A percentile compares a stretch with the other conserved stretches of the same genome.
These are phyloP conservation scores for Aurelia sp. DNA, from an alignment of 30 jellyfish, hydroid and myxozoan species.

Conservation along the genomic window DNA sequence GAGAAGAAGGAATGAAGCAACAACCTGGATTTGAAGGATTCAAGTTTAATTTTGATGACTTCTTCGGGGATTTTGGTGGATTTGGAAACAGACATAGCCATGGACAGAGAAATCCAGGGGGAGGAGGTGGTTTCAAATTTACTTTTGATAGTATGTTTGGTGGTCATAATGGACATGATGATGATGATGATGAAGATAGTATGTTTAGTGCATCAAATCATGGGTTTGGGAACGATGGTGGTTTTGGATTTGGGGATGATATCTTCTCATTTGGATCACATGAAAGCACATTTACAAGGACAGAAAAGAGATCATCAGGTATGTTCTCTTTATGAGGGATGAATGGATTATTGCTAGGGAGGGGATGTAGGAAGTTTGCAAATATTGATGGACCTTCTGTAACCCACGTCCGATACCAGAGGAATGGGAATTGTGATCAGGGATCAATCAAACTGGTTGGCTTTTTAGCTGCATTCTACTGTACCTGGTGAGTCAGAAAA, in stretches of 20 bases:
- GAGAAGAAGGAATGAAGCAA: slow-evolving; percentile 96
- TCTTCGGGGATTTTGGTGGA: slow-evolving; percentile 81
- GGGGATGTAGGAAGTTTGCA: too few relatives aligned
- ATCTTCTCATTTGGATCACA: slow-evolving; percentile 64
- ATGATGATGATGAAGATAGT: slow-evolving; percentile 78
- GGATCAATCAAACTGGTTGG: too few relatives aligned
- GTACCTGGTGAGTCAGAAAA: too few relatives aligned
- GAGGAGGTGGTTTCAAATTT: slow-evolving; percentile 54
- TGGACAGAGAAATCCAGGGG: slow-evolving; percentile 3
- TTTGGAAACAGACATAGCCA: slow-evolving; percentile 22
- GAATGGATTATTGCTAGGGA: too few relatives aligned
- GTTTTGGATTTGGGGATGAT: slow-evolving; percentile 82
- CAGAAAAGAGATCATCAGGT: slow-evolving; percentile 63
- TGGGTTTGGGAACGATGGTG: slow-evolving; percentile 73
- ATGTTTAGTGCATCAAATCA: slow-evolving; percentile 63
- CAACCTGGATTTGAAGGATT: slow-evolving; percentile 96
- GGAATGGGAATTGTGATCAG: too few relatives aligned
- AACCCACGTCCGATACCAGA: too few relatives aligned
- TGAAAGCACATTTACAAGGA: slow-evolving; percentile 30
- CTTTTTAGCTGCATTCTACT: too few relatives aligned
- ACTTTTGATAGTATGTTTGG: slow-evolving; percentile 49
- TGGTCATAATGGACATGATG: slow-evolving; percentile 47
- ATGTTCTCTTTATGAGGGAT: background rate
- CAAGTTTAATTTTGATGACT: slow-evolving; percentile 87
- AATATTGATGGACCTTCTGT: too few relatives aligned